Evolutionary conservation across 1,140 invertebrate species (phyloP).

Genomic region (Drosophila lowei): DNA sequence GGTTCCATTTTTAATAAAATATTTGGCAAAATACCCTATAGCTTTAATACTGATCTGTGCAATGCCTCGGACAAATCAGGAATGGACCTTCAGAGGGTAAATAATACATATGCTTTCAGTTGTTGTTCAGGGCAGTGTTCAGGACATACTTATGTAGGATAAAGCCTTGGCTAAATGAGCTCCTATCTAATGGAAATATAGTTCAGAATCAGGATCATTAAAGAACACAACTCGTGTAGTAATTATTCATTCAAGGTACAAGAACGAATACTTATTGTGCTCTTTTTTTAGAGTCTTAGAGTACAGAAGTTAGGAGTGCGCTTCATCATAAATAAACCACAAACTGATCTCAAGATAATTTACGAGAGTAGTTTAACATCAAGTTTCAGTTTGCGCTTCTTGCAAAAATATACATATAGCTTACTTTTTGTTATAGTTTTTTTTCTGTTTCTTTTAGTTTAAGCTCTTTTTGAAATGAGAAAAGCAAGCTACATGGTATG

Average conservation of each 20-base stretch:
- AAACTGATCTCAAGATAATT: neutral
- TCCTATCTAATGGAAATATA: too few species aligned
- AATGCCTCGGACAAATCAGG: too few species aligned
- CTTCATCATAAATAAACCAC: neutral
- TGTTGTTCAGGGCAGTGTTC: too few species aligned
- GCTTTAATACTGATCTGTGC: too few species aligned
- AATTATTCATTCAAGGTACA: conserved; percentile 6
- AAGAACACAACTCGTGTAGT: too few species aligned
- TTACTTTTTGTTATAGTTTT: conserved; percentile 3
- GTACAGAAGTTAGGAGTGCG: conserved; percentile 1
- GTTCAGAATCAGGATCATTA: too few species aligned
- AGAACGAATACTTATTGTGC: neutral
- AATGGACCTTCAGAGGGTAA: too few species aligned
- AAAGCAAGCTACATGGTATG: conserved; percentile 1
- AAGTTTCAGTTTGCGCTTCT: neutral
- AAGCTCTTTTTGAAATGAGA: conserved; percentile 2
- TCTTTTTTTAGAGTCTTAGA: neutral
- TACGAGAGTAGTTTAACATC: neutral
- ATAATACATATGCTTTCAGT: too few species aligned
- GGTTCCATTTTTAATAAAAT: too few species aligned
- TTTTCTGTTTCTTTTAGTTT: neutral
- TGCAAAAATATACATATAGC: conserved; percentile 18
- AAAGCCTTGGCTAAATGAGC: too few species aligned
- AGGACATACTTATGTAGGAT: too few species aligned
- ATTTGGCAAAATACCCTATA: too few species aligned